A percentile compares a stretch with the other conserved stretches of the same genome.
phyloP scores from a whole-genome alignment of 1,140 invertebrate genomes.

The Drosophila melanica region DNA sequence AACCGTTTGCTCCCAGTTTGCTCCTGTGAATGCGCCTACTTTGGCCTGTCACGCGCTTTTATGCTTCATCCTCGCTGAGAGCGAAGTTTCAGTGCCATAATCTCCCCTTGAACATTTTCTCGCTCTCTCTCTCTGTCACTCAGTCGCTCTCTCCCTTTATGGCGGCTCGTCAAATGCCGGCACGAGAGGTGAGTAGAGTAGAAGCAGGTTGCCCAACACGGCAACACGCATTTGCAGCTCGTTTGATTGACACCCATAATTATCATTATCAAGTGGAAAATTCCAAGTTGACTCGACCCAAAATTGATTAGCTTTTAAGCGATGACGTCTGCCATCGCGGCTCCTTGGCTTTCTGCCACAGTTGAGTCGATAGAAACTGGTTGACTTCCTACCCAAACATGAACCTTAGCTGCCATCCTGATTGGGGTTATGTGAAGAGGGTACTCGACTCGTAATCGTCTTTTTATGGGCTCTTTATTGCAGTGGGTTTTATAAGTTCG shows the following conservation, averaged over 20 bases:
- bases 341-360: neutral
- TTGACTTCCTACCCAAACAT: neutral
- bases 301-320: constrained; percentile 50
- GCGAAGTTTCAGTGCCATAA: constrained; percentile 57
- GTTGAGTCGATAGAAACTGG: too few relatives aligned
- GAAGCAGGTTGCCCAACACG: too few relatives aligned
- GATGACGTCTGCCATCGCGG: neutral
- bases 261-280: constrained; percentile 67
- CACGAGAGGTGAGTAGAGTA: neutral
- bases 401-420: neutral
- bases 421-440: too few relatives aligned
- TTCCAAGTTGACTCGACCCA: constrained; percentile 43
- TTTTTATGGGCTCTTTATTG: constrained; percentile 1
- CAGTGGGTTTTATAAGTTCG: neutral
- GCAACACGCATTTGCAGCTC: constrained; percentile 45
- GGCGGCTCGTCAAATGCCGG: constrained; percentile 41
- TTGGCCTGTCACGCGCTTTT: constrained; percentile 45
- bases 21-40: constrained; percentile 64
- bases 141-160: constrained; percentile 30
- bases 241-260: constrained; percentile 65
- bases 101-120: constrained; percentile 4
- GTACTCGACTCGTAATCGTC: constrained; percentile 2
- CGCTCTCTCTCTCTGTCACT: neutral
- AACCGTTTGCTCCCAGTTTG: constrained; percentile 59
- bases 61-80: constrained; percentile 38